Evolutionary conservation across 2,797 vertebrate genomes (phyloP), one percentile per base, ranked within the genome.

Genomic region (Crax fasciolata): DNA sequence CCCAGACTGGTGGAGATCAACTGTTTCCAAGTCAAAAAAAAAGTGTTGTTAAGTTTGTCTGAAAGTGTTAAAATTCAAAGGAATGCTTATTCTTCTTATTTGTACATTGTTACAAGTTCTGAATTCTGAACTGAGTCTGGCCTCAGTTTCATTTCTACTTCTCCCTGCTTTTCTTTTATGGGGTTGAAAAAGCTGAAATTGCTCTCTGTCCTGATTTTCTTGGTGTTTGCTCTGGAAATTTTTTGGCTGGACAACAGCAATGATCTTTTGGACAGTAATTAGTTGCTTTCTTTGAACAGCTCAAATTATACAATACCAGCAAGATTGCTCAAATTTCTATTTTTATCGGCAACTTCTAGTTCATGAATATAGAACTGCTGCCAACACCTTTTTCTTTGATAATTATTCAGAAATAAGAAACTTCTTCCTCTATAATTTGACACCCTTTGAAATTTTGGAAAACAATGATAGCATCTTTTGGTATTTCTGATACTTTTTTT

Each of bases 361-460:
- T 89, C 19, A 23, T 38, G 4, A 23, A 9, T 58, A 0, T 59
- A 43, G 3, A 18, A 39, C 25, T 87, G 15, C 30, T 63, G 13
- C 14, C 67, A 5, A 78, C 20, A 70, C 68, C 7, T 11, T 84
- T 91, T 86, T 72, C 38, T 70, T 81, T 58, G 8, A 32, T 61
- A 85, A 13, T 74, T 41, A 23, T 28, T 67, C 57, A 72, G 24
- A 75, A 68, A 17, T 67, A 61, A 72, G 24, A 75, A 68, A 17
- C 5, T 8, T 65, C 27, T 65, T 68, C 28, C 9, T 65, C 63
- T 67, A 4, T 57, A 74, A 54, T 46, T 72, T 30, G 61, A 43
- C 35, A 62, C 5, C 25, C 62, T 91, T 81, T 71, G 49, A 65
- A 81, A 49, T 78, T 74, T 74, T 55, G 73, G 38, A 59, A 87